Base-by-base conservation (phyloP, 2,113 vertebrate species). In the Spermophilus dauricus region DNA sequence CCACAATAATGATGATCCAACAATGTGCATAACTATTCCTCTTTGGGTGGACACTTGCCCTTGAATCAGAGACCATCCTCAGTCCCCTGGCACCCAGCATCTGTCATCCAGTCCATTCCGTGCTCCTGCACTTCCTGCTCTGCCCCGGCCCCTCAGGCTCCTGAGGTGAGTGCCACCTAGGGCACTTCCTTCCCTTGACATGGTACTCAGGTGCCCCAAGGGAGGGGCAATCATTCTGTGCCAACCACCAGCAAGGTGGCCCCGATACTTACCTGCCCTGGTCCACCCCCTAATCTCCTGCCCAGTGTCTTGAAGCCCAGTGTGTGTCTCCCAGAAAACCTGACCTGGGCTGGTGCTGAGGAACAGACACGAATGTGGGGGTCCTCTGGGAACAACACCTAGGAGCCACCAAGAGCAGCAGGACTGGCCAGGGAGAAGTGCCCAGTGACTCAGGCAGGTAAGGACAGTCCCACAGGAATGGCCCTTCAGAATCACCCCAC, bases 401-500 rank as follows among this genome's bases (percentile, higher is more conserved):
- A 2, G 20, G 12, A 53, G 69, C 13, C 39, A 70, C 63, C 65
- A 45, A n/a, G 32, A 20, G 3, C 48, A 63, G n/a, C 53, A 16
- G 14, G 30, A 1, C 20, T 8, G 32, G 34, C 72, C 4, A 37
- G 34, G 53, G 11, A 28, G 45, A 48, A 2, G 18, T 0, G 8
- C 28, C 18, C 24, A 0, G 73, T 0, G 1, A n/a, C n/a, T 13
- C 58, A 2, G 70, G 24, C 12, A 16, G 10, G 4, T 16, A 2
- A 10, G 3, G 45, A 61, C 2, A 4, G 0, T 18, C 48, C 73
- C 63, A 6, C 1, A 1, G 26, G 30, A 1, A 17, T 0, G 0
- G 28, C 28, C 51, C 63, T 24, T 42, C 26, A 11, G 81, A 20
- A 16, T 1, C 1, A 30, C 0, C 81, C 53, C 48, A 45, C 14